Evolutionary conservation across 2,113 vertebrate genomes (phyloP).

Genomic region (Procapra przewalskii): DNA sequence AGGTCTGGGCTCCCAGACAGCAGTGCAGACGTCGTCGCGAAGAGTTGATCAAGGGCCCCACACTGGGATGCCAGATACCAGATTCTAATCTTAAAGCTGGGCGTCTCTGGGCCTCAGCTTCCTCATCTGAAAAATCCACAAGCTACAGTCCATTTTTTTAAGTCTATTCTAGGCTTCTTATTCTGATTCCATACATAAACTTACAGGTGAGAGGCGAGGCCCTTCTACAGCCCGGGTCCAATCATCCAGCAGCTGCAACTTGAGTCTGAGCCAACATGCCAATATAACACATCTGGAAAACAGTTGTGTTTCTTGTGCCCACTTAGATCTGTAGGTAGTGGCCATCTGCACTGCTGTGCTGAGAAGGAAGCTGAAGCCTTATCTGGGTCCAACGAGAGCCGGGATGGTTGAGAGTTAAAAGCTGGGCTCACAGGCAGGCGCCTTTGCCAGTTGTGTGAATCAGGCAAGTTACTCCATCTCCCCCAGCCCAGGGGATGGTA

Average conservation of each 20-base stretch:
- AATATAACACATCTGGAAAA: neutral
- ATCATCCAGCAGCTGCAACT: neutral
- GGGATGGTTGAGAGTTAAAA: neutral
- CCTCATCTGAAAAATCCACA: neutral
- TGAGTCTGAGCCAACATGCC: neutral
- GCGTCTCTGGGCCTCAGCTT: neutral
- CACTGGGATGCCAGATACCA: accelerated
- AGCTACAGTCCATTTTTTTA: neutral
- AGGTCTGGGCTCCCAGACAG: neutral
- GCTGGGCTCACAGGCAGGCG: neutral
- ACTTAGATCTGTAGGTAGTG: neutral
- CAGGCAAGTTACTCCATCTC: neutral
- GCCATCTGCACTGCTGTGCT: accelerated
- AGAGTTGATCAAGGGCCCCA: neutral
- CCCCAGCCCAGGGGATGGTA: neutral
- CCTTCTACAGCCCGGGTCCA: neutral
- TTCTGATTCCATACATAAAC: neutral
- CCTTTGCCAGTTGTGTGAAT: neutral
- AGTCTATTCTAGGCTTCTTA: neutral
- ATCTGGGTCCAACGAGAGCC: neutral
- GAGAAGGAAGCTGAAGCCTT: neutral
- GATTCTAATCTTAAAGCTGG: neutral
- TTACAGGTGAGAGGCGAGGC: neutral
- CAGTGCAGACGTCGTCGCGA: accelerated
- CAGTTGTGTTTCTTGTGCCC: neutral